Base-by-base conservation (phyloP, 2,113 vertebrate species). In the Tapirus terrestris region DNA sequence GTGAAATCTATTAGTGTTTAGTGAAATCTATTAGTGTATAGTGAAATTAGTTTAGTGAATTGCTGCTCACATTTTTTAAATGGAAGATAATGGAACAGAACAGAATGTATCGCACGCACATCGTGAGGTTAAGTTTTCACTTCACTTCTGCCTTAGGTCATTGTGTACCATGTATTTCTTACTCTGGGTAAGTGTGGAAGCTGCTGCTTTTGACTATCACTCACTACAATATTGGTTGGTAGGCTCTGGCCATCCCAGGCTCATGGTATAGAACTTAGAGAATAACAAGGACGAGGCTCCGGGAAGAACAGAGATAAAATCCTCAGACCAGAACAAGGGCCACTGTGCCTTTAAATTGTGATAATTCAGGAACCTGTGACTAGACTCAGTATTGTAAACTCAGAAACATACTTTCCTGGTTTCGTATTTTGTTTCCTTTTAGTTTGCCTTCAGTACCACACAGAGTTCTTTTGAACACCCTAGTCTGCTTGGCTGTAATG, bases 11-110 rank as follows among this genome's bases (percentile, higher is more conserved):
- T 70, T 51, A 63, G 11, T 70, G 11, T 43, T 17, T n/a, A 80
- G 17, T 39, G 39, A 39, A 48, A 75, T 67, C 21, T 63, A 9
- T 70, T 51, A 63, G 11, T 70, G 11, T 43, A 21, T 29, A 80
- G 17, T 93, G 51, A 80, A 93, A 70, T 84, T 56, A 67, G 58
- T 83, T 89, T 70, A 20, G 39, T 33, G 86, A 91, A 72, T 91
- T 97, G 39, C 79, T 61, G 8, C 94, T 89, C 63, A 6, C 48
- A 8, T 86, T 85, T 79, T 61, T 65, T 68, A 33, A 67, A 39
- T 43, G 39, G 70, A 95, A 72, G 39, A 51, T 45, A 56, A 23
- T 8, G 45, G 16, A 80, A 73, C 23, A 81, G 63, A 77, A 91
- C 53, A 86, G 20, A 73, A 36, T 39, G 17, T 45, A 84, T 90